Conservation (phyloP, 2,888 invertebrate species). For the Nephrotoma flavescens region DNA sequence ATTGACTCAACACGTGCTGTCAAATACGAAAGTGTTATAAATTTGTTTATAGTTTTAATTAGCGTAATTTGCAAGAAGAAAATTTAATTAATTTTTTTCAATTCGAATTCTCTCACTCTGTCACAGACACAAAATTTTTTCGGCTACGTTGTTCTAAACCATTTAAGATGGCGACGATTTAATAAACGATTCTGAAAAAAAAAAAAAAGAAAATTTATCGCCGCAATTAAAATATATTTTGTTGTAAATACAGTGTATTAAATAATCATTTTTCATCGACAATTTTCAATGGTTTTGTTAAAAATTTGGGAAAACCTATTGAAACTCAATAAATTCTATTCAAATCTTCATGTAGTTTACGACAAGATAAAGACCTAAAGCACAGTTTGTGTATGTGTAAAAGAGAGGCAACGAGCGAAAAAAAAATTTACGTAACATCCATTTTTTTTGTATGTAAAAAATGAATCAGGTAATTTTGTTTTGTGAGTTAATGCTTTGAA, state of each 20-base stretch:
- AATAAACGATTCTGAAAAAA: neutral
- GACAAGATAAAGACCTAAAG: neutral
- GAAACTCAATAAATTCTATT: neutral
- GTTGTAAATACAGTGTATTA: neutral
- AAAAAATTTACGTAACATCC: neutral
- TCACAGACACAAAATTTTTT: neutral
- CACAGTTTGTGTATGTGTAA: neutral
- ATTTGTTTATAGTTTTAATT: conserved; percentile 3
- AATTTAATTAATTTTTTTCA: neutral
- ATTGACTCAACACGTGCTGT: conserved; percentile 6
- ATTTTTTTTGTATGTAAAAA: conserved; percentile 3
- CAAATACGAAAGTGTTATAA: conserved; percentile 4
- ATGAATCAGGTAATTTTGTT: conserved; percentile 6
- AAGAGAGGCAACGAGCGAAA: neutral
- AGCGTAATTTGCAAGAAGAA: neutral
- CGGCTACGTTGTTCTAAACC: conserved; percentile 3
- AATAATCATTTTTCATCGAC: neutral
- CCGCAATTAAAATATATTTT: neutral
- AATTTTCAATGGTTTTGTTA: neutral
- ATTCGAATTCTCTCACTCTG: neutral
- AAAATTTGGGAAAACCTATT: neutral
- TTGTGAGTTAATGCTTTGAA: neutral
- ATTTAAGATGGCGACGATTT: conserved; percentile 3
- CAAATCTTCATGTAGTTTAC: conserved; percentile 1
- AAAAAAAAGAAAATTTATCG: neutral